phyloP scores from a whole-genome alignment of 1,140 invertebrate species.

The Dryas iulia region DNA sequence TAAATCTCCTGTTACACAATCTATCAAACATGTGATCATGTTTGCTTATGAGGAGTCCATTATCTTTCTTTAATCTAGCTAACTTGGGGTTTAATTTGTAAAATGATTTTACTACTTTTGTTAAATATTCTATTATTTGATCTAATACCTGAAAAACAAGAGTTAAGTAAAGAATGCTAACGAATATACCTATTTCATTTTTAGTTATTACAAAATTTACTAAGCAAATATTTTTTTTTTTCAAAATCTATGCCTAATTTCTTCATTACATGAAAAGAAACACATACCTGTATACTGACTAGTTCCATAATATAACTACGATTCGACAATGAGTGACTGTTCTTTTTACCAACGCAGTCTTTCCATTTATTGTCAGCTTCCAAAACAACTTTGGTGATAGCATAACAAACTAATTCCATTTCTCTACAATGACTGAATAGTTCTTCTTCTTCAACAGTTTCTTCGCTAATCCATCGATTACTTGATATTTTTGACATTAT shows the following conservation, averaged over 20 bases:
- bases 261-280: background rate
- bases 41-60: constrained; percentile 63
- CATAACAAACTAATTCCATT: constrained; percentile 67
- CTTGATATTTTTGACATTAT: constrained; percentile 46
- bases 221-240: too few relatives aligned
- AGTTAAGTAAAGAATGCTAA: too few relatives aligned
- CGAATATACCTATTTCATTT: too few relatives aligned
- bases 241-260: background rate
- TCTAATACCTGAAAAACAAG: constrained; percentile 67
- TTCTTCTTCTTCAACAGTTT: constrained; percentile 59
- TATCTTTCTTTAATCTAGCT: constrained; percentile 67
- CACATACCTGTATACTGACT: constrained; percentile 73
- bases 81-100: constrained; percentile 78
- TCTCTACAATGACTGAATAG: constrained; percentile 63
- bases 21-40: constrained; percentile 70
- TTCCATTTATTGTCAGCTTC: constrained; percentile 73
- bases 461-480: constrained; percentile 70
- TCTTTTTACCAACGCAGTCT: constrained; percentile 43
- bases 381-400: constrained; percentile 66
- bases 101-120: constrained; percentile 74
- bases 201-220: too few relatives aligned
- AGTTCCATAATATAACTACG: constrained; percentile 74
- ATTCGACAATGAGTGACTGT: constrained; percentile 56
- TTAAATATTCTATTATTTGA: constrained; percentile 75
- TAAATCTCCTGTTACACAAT: constrained; percentile 69